Conservation (phyloP, 2,888 invertebrate genomes). For the Gastracanthus pulcherrimus region DNA sequence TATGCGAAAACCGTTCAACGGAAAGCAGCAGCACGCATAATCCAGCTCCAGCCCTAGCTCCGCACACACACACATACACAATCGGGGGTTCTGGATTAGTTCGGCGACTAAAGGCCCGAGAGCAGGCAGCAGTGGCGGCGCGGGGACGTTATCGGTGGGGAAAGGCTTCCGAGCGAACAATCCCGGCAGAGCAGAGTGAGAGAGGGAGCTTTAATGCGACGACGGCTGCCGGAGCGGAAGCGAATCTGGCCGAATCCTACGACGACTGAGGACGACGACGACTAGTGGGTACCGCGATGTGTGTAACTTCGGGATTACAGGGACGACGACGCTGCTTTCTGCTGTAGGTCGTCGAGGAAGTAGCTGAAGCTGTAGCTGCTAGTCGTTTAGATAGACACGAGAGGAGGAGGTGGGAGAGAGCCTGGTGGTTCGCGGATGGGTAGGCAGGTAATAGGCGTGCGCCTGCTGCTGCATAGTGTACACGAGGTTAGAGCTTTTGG, state of each 20-base stretch:
- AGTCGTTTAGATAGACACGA: conserved; percentile 29
- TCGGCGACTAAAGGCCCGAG: too few relatives aligned
- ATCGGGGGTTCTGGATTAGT: neutral
- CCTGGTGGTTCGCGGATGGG: neutral
- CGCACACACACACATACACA: too few relatives aligned
- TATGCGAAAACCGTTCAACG: too few relatives aligned
- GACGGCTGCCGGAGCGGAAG: too few relatives aligned
- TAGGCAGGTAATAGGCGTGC: neutral
- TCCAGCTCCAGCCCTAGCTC: neutral
- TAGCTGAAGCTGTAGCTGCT: neutral
- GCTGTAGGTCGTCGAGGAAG: neutral
- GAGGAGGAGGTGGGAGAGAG: neutral
- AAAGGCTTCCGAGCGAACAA: neutral
- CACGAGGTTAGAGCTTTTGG: neutral
- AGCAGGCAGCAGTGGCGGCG: too few relatives aligned
- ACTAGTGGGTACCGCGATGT: neutral
- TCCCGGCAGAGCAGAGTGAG: neutral
- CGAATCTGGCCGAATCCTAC: neutral
- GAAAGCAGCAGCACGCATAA: conserved; percentile 1
- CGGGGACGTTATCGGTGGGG: neutral
- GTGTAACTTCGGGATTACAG: conserved; percentile 48
- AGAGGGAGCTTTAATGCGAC: neutral
- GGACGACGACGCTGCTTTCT: neutral
- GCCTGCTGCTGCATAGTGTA: neutral
- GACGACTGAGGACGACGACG: neutral